Evolutionary conservation across 2,888 invertebrate genomes (phyloP).

Genomic region (Nymphalis c-album): DNA sequence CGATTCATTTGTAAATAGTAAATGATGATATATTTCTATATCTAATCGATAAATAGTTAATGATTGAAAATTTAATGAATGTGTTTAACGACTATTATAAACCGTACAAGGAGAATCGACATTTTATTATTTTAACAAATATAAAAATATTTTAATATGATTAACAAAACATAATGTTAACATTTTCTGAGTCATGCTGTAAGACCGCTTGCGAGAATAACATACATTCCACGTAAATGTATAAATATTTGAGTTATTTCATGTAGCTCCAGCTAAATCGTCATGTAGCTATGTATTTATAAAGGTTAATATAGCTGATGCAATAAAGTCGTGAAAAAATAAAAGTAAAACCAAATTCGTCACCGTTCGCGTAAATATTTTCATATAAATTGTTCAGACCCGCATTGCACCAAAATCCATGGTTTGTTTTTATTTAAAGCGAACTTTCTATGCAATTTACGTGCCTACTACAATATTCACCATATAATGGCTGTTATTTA

Average conservation of each 20-base stretch:
- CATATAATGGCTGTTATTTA: neutral
- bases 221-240: neutral
- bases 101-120: too few relatives aligned
- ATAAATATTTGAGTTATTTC: neutral
- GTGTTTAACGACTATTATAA: too few relatives aligned
- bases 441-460: constrained; percentile 24
- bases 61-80: too few relatives aligned
- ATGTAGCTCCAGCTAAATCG: neutral
- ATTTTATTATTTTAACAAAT: too few relatives aligned
- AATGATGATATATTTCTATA: too few relatives aligned
- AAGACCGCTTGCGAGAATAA: too few relatives aligned
- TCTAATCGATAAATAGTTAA: too few relatives aligned
- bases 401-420: constrained; percentile 40
- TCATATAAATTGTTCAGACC: constrained; percentile 26
- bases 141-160: too few relatives aligned
- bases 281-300: neutral
- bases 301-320: neutral
- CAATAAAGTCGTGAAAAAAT: neutral
- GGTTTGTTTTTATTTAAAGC: constrained; percentile 21
- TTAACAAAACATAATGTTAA: too few relatives aligned
- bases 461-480: constrained; percentile 15
- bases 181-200: too few relatives aligned
- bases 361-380: constrained; percentile 19
- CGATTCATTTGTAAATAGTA: too few relatives aligned
- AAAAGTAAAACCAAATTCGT: constrained; percentile 15